Evolutionary conservation across 2,888 invertebrate genomes (phyloP), one percentile per base, ranked within the genome.

Genomic region (Trichogramma dendrolimi): DNA sequence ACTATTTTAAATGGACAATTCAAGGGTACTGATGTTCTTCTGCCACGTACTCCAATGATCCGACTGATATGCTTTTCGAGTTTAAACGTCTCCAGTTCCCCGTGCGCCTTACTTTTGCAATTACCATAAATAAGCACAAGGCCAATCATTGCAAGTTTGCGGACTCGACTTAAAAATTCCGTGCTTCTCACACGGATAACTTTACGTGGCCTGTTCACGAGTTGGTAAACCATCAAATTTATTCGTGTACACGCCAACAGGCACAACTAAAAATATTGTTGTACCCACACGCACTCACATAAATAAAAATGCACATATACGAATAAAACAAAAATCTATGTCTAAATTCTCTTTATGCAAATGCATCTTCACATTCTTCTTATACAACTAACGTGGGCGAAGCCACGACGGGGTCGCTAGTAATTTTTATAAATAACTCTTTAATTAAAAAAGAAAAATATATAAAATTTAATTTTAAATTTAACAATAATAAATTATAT

Each of bases 71-170:
- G 2, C 68, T 68, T 55, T 63, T 75, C 52, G 56, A 66, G 56
- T 72, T 74, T 57, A 72, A 70, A 63, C 62, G 69, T n/a, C 7
- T 70, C 5, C 73, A 73, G 62, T 74, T 72, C 67, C 71, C 71
- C 10, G 65, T 74, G 50, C 60, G 70, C 46, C 59, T 72, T n/a
- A 70, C 71, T 44, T 73, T 73, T 69, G 72, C 72, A 43, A 73
- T 74, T 70, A 66, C 73, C n/a, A 75, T 75, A 57, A 76, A 75
- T 68, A 76, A 42, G 71, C 73, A 56, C 75, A 76, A 73, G 75
- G 74, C 10, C 76, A 77, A 70, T 70, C 73, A 56, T 66, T 75
- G 68, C 62, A 66, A 48, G 66, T 73, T 67, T 71, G 71, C 67
- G 75, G 72, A 51, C 62, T 77, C 61, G 66, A 76, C 72, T 67